These are phyloP conservation scores for Vulpes ferrilata DNA, from an alignment of 2,113 vertebrate species.

Conservation along the genomic window DNA sequence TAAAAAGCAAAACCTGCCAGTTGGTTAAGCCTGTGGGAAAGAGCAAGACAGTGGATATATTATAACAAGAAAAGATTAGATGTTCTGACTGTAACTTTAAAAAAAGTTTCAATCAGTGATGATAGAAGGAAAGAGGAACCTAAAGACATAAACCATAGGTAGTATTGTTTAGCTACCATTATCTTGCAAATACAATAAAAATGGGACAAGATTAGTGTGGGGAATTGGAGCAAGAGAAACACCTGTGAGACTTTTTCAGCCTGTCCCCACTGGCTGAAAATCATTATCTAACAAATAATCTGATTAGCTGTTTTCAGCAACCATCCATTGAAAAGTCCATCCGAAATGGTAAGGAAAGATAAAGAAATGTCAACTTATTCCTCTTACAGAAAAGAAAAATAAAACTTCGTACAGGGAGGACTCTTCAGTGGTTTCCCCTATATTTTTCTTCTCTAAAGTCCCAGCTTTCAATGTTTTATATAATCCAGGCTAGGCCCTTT, in stretches of 20 bases:
- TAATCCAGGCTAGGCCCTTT: not conserved
- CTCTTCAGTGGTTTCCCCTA: not conserved
- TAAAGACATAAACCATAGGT: not conserved
- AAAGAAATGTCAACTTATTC: not conserved
- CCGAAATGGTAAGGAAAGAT: not conserved
- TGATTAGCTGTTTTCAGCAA: not conserved
- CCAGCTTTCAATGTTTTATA: not conserved
- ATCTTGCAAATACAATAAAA: constrained; percentile 10
- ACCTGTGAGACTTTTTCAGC: not conserved
- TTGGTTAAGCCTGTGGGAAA: not conserved
- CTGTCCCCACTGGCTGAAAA: not conserved
- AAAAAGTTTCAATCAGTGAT: not conserved
- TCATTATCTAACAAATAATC: not conserved
- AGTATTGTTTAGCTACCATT: not conserved
- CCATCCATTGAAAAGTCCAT: not conserved
- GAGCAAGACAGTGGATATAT: not conserved
- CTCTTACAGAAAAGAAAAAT: not conserved
- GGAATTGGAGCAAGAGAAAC: not conserved
- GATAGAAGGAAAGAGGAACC: not conserved
- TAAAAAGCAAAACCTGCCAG: not conserved
- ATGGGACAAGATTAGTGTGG: not conserved
- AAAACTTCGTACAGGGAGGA: not conserved
- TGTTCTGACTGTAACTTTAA: not conserved
- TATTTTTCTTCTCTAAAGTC: constrained; percentile 5
- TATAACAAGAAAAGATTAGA: not conserved